Evolutionary conservation across 2,113 vertebrate species (phyloP).

Genomic region (Phalacrocorax pelagicus): DNA sequence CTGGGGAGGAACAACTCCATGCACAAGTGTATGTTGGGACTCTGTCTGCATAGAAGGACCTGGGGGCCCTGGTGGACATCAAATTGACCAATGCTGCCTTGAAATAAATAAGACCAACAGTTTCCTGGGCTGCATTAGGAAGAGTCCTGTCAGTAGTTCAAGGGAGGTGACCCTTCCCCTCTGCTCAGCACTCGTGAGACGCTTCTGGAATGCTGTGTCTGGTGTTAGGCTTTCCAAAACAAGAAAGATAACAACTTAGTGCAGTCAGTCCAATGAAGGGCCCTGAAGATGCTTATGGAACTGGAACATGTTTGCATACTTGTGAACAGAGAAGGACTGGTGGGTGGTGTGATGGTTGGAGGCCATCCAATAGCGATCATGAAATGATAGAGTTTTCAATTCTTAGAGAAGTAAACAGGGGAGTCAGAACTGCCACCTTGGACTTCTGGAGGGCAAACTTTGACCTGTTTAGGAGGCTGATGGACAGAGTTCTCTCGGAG

Average conservation of each 20-base stretch:
- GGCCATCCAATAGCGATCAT: too few species aligned
- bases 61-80: background rate
- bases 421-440: too few species aligned
- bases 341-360: too few species aligned
- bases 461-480: too few species aligned
- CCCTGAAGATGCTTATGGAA: background rate
- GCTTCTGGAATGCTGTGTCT: background rate
- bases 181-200: background rate
- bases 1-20: background rate
- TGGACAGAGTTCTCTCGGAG: too few species aligned
- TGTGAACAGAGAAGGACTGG: too few species aligned
- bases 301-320: background rate
- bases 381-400: too few species aligned
- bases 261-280: background rate
- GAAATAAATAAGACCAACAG: background rate
- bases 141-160: accelerated
- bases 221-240: background rate
- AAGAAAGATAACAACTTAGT: background rate
- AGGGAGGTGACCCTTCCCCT: background rate
- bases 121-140: background rate
- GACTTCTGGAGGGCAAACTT: too few species aligned
- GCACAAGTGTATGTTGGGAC: too few species aligned
- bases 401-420: too few species aligned
- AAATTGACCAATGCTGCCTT: background rate
- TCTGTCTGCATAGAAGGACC: background rate